Conservation (phyloP, 1,140 invertebrate species). For the Sitobion miscanthi region DNA sequence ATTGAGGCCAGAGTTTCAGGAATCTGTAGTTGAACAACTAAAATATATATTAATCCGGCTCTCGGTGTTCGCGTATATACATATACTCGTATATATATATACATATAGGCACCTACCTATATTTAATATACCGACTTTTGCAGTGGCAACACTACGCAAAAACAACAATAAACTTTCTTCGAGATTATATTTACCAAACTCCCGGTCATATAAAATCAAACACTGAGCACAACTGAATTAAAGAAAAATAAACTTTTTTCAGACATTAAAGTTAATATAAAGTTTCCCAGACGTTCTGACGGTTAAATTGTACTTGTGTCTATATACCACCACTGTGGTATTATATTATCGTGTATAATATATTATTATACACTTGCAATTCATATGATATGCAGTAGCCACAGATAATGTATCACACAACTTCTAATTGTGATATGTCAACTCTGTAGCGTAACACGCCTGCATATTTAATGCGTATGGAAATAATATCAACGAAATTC, state of each 20-base stretch:
- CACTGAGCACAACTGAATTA: conserved; percentile 4
- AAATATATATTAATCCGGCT: background rate
- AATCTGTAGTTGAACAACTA: background rate
- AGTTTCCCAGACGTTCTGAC: background rate
- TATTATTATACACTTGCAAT: background rate
- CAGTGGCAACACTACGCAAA: background rate
- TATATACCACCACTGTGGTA: background rate
- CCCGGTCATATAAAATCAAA: conserved; percentile 7
- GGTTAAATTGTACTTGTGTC: background rate
- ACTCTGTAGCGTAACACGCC: background rate
- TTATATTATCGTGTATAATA: background rate
- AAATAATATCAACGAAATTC: background rate
- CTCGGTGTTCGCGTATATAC: background rate
- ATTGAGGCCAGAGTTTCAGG: background rate
- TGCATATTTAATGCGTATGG: background rate
- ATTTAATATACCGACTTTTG: background rate
- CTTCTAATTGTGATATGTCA: conserved; percentile 1
- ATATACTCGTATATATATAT: background rate
- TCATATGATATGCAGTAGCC: background rate
- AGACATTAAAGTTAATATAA: conserved; percentile 9
- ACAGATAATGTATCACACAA: background rate
- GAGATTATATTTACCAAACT: conserved; percentile 1
- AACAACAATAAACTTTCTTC: conserved; percentile 22
- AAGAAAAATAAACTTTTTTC: conserved; percentile 24
- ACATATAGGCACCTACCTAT: background rate